Percentiles rank a stretch among this genome's conserved stretches.
Evolutionary conservation across 2,888 invertebrate genomes (phyloP).

Genomic region (Heliconius aoede): DNA sequence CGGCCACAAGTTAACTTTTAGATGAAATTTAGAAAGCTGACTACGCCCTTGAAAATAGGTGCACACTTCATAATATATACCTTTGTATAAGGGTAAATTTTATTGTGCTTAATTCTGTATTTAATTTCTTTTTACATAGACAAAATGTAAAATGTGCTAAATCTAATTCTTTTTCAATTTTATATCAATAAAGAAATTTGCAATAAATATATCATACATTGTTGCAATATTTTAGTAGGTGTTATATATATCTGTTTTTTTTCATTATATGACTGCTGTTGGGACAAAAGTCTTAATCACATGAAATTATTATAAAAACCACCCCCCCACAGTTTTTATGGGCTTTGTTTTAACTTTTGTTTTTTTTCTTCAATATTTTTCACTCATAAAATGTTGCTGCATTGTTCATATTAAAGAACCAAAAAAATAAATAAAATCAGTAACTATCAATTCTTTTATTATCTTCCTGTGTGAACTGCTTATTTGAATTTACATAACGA

Average conservation of each 20-base stretch:
- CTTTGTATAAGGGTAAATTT: not conserved
- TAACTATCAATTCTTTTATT: slow-evolving; percentile 14
- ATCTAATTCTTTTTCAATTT: not conserved
- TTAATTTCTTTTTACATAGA: not conserved
- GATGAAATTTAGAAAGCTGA: no score
- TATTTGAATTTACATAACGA: slow-evolving; percentile 50
- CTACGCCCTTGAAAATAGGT: no score
- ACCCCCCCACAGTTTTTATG: no score
- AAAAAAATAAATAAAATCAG: slow-evolving; percentile 17
- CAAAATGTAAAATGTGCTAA: slow-evolving; percentile 1
- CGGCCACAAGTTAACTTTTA: slow-evolving; percentile 92
- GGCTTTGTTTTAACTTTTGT: no score
- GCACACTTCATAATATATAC: not conserved
- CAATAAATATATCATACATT: not conserved
- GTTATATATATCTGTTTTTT: not conserved
- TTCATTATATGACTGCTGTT: not conserved
- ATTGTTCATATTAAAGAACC: not conserved
- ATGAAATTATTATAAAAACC: not conserved
- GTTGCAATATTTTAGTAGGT: not conserved
- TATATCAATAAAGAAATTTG: not conserved
- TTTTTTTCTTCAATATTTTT: not conserved
- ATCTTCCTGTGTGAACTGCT: slow-evolving; percentile 35
- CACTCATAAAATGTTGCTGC: no score
- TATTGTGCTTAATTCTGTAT: not conserved
- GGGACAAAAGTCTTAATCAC: no score